phyloP scores from a whole-genome alignment of 2,797 vertebrate genomes.

The Okamejei kenojei region DNA sequence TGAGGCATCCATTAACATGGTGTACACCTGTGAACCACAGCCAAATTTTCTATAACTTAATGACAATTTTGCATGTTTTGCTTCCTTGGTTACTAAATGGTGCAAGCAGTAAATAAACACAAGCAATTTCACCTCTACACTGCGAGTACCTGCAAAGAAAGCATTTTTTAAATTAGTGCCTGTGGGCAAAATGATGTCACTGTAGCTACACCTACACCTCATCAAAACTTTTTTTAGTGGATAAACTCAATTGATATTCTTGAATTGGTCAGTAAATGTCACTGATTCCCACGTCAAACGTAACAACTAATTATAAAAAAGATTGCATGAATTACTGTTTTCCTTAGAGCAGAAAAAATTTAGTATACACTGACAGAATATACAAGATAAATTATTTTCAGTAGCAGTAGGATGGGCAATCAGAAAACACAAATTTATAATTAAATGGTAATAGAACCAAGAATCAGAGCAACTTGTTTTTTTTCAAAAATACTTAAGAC shows the following conservation, averaged over 20 bases:
- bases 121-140: not conserved
- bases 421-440: not conserved
- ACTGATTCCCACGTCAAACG: not conserved
- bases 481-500: too few species aligned
- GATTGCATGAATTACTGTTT: not conserved
- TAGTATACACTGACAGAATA: not conserved
- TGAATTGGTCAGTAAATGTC: not conserved
- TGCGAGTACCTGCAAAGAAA: not conserved
- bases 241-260: not conserved
- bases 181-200: not conserved
- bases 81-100: not conserved
- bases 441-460: not conserved
- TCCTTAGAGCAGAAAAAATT: not conserved
- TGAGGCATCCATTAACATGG: not conserved
- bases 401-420: too few species aligned
- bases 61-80: not conserved
- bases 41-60: not conserved
- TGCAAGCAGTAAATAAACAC: not conserved
- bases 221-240: not conserved
- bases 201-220: not conserved
- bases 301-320: not conserved
- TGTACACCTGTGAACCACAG: not conserved
- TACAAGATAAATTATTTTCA: not conserved
- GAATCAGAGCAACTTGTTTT: too few species aligned
- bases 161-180: not conserved